These are phyloP conservation scores for Drosophila rubida DNA, from an alignment of 2,888 invertebrate species.

Conservation along the genomic window DNA sequence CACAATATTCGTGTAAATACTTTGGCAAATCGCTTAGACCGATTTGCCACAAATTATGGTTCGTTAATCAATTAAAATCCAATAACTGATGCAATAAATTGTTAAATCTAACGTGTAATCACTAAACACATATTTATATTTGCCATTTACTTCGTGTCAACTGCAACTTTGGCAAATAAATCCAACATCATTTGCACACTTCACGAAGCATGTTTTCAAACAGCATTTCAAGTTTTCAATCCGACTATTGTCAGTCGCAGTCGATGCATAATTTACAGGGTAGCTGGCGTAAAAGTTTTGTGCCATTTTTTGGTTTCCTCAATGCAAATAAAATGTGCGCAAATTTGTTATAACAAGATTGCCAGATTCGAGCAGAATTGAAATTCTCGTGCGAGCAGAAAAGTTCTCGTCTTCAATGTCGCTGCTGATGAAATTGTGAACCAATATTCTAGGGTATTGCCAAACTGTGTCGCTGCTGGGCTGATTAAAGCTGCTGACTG, in stretches of 20 bases:
- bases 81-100: too few species aligned
- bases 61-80: too few species aligned
- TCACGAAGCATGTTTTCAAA: too few species aligned
- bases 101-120: too few species aligned
- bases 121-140: too few species aligned
- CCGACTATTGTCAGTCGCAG: not conserved
- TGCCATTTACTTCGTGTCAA: too few species aligned
- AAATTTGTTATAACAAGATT: constrained; percentile 1
- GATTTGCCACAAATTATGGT: too few species aligned
- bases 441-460: constrained; percentile 7
- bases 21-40: too few species aligned
- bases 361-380: not conserved
- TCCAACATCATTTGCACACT: too few species aligned
- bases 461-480: not conserved
- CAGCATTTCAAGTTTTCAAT: too few species aligned
- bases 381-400: not conserved
- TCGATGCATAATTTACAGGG: not conserved
- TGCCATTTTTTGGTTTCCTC: not conserved
- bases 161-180: too few species aligned
- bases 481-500: not conserved
- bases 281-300: not conserved
- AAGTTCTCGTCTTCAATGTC: not conserved
- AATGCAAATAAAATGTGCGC: constrained; percentile 4
- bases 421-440: not conserved
- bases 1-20: too few species aligned